phyloP scores from a whole-genome alignment of 2,113 vertebrate species.

The Oxygymnocypris stewartii region DNA sequence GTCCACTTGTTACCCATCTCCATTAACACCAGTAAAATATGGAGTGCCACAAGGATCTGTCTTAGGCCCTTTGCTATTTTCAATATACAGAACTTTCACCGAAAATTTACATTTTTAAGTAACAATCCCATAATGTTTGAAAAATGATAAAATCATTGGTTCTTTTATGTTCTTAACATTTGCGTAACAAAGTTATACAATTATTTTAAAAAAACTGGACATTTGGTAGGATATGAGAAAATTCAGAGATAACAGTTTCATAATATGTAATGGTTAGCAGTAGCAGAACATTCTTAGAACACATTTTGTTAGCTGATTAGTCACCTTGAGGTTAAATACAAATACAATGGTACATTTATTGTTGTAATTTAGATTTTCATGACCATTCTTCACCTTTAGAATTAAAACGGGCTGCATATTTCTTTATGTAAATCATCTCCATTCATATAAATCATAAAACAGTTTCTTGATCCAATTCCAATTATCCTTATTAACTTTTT shows the following conservation, averaged over 20 bases:
- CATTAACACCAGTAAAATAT: no score
- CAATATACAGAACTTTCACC: no score
- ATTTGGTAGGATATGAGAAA: no score
- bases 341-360: background rate
- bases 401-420: background rate
- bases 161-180: no score
- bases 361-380: background rate
- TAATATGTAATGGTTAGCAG: background rate
- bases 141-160: no score
- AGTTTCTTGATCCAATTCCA: background rate
- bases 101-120: no score
- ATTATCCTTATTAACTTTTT: background rate
- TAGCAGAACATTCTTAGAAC: background rate
- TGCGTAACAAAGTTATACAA: no score
- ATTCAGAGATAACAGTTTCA: background rate
- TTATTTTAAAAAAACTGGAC: no score
- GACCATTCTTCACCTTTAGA: background rate
- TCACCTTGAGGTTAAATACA: background rate
- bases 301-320: background rate
- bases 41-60: no score
- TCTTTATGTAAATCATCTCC: background rate
- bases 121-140: no score
- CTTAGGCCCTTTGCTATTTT: no score
- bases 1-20: no score
- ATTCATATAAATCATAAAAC: background rate